A percentile compares a stretch with the other conserved stretches of the same genome.
Conservation (phyloP, 37 sponge, comb jelly and placozoan species). For the Mnemiopsis leidyi region DNA sequence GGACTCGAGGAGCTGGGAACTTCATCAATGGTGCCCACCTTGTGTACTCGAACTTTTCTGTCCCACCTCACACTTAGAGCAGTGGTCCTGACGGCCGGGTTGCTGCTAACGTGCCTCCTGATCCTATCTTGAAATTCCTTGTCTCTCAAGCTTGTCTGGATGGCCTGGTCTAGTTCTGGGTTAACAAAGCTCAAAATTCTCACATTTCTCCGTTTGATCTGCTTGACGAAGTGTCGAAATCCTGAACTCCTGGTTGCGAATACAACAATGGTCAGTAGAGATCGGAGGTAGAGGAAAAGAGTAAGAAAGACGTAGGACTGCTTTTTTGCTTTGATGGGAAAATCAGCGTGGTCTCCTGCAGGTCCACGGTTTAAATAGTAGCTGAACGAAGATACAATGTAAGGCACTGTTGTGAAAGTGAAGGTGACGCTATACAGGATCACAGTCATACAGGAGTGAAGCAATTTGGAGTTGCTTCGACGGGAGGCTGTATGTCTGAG, state of each 20-base stretch:
- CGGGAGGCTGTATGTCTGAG: not conserved
- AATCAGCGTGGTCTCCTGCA: not conserved
- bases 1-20: too few species aligned
- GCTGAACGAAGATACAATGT: not conserved
- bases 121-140: not conserved
- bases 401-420: not conserved
- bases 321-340: not conserved
- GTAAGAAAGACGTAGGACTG: not conserved
- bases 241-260: not conserved
- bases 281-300: not conserved
- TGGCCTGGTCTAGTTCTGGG: not conserved
- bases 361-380: not conserved
- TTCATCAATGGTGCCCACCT: not conserved
- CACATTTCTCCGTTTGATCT: not conserved
- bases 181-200: not conserved
- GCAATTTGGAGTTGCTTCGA: not conserved
- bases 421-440: not conserved
- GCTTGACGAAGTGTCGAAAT: not conserved
- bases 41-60: not conserved
- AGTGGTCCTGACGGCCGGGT: not conserved
- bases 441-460: not conserved
- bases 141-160: not conserved
- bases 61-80: not conserved
- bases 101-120: not conserved
- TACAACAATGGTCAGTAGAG: not conserved